Base-by-base conservation (phyloP, 2,797 vertebrate genomes). In the Neopelma chrysocephalum region DNA sequence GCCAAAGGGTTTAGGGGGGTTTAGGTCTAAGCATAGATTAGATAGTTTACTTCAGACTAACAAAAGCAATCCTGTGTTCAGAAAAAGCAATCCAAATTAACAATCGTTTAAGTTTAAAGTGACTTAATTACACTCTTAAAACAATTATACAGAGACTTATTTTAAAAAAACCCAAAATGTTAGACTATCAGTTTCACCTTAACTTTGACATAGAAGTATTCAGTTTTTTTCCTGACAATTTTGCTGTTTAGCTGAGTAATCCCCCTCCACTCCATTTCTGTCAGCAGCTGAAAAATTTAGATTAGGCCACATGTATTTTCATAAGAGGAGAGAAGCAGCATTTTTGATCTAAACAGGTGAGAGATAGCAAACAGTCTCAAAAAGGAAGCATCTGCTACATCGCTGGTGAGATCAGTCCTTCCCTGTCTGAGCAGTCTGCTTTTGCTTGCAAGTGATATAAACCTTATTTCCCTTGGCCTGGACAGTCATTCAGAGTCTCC, bases 141-240 rank as follows among this genome's bases (percentile, higher is more conserved):
- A 79, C 0, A 0, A n/a, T 43, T 47, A 38, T 16, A 53, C 2
- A n/a, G 36, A 56, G 1, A 16, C 0, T 15, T 58, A 62, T 71
- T 57, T 10, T 0, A 18, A 40, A 80, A 60, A 27, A 0, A 83
- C 76, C 64, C 4, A 31, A 36, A 57, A 50, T 45, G 13, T n/a
- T 51, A 73, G 29, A 23, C 16, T 66, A 32, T 14, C 12, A 12
- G 7, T 71, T 87, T 80, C 2, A 1, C 65, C 62, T 40, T 61
- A 80, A 66, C 15, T 53, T 31, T 66, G n/a, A 71, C 12, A 61
- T 6, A 56, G 21, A 15, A 61, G 4, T 51, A 43, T 47, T 42
- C 13, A 32, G 3, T 0, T 6, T 61, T 92, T 72, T 40, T n/a
- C 34, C 27, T 42, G 40, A 38, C 6, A 58, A 15, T 56, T 77